Percentiles rank a stretch among this genome's conserved stretches.
These are phyloP conservation scores for Catalaphyllia jardinei DNA, from an alignment of 64 coral and sea anemone species.

Conservation along the genomic window DNA sequence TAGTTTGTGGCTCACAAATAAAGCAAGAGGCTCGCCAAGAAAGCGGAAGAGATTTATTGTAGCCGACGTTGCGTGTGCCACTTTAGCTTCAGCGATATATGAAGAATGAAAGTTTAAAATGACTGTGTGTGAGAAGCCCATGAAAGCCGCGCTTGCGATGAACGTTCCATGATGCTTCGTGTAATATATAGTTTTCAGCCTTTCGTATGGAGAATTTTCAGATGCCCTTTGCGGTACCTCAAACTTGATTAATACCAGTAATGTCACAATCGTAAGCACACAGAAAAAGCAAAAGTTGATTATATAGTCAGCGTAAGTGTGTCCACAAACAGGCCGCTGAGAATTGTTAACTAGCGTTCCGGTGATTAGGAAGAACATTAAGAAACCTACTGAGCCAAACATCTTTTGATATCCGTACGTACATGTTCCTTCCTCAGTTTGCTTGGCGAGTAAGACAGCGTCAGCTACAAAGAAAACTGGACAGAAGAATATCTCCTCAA, in stretches of 20 bases:
- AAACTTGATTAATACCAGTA: slow-evolving; percentile 68
- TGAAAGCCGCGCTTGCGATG: slow-evolving; percentile 8
- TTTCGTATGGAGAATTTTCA: slow-evolving; percentile 28
- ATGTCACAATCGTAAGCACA: slow-evolving; percentile 68
- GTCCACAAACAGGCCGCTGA: slow-evolving; percentile 59
- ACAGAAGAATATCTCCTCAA: slow-evolving; percentile 62
- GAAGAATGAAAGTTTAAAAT: slow-evolving; percentile 60
- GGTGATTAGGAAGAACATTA: slow-evolving; percentile 62
- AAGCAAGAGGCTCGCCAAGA: slow-evolving; percentile 71
- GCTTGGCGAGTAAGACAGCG: slow-evolving; percentile 72
- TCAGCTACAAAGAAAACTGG: slow-evolving; percentile 75
- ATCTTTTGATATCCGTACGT: slow-evolving; percentile 70
- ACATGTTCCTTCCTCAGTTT: slow-evolving; percentile 57
- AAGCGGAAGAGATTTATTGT: slow-evolving; percentile 68
- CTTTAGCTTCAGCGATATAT: slow-evolving; percentile 27
- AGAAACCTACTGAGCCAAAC: slow-evolving; percentile 77
- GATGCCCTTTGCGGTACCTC: slow-evolving; percentile 29
- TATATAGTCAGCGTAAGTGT: slow-evolving; percentile 74
- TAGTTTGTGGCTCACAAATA: slow-evolving; percentile 73
- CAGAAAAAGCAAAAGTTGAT: slow-evolving; percentile 90
- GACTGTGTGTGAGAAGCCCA: slow-evolving; percentile 75
- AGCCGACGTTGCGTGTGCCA: slow-evolving; percentile 27
- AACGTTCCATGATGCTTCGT: slow-evolving; percentile 70
- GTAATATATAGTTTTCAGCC: slow-evolving; percentile 56
- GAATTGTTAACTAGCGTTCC: slow-evolving; percentile 69